Evolutionary conservation across 2,113 vertebrate genomes (phyloP).

Genomic region (Platysteira castanea): DNA sequence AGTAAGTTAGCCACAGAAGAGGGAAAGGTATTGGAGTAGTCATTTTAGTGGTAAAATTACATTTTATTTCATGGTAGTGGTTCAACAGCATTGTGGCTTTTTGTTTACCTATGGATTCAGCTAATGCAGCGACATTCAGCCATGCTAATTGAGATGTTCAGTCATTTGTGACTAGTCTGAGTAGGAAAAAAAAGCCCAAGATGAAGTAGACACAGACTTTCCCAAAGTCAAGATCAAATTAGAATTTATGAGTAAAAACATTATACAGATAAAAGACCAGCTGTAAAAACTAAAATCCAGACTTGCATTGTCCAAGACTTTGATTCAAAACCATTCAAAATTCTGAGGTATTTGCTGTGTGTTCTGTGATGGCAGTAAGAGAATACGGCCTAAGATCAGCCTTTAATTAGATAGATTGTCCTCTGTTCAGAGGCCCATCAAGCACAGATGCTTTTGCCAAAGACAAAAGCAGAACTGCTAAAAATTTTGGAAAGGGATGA

Average conservation of each 20-base stretch:
- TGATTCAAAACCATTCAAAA: not conserved
- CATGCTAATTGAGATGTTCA: not conserved
- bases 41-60: not conserved
- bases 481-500: slow-evolving; percentile 14
- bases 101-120: not conserved
- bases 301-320: not conserved
- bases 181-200: not conserved
- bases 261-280: not conserved
- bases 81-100: not conserved
- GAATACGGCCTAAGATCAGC: not conserved
- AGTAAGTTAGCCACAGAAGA: not conserved
- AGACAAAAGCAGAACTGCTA: not conserved
- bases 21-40: not conserved
- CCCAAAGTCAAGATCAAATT: not conserved
- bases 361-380: not conserved
- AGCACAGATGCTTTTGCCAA: not conserved
- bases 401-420: not conserved
- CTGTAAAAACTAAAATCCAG: not conserved
- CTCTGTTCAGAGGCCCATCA: not conserved
- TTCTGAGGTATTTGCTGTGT: not conserved
- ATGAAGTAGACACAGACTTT: not conserved
- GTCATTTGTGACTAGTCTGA: not conserved
- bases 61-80: not conserved
- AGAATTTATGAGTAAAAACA: not conserved
- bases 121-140: not conserved